Evolutionary conservation across 2,113 vertebrate genomes (phyloP), one percentile per base, ranked within the genome.

Genomic region (Corapipo altera): DNA sequence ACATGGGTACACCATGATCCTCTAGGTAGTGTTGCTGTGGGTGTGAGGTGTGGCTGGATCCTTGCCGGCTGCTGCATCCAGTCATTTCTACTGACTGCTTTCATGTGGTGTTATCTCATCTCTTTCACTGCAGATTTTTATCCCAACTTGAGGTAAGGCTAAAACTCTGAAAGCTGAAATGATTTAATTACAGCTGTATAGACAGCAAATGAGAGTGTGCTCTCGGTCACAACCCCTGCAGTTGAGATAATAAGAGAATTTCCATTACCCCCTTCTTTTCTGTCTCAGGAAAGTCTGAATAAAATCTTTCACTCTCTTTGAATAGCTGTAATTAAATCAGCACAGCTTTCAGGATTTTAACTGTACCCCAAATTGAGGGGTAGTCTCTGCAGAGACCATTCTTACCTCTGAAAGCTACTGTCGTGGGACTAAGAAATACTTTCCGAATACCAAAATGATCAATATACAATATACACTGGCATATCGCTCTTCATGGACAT

Each of bases 101-200:
- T 41, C 61, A 64, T 64, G 61, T 64, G 39, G 61, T 41, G 61
- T 64, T 64, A 64, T 64, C 61, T 64, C 70, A 69, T 80, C 64
- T 89, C 49, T 76, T 70, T 81, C 46, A 23, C 37, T 46, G 64
- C 1, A 6, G 93, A 67, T 76, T 97, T 88, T 88, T 72, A 92
- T 85, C 75, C 48, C 64, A 48, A 44, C 43, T 64, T 79, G 61
- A 70, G 75, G 76, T 87, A 87, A 46, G n/a, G 57, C 32, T 94
- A 61, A 62, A 78, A 90, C 52, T 49, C 75, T 75, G 44, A 88
- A 93, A 91, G 64, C 83, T 66, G 91, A 61, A 79, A 64, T 79
- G 12, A 77, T 93, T 96, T 96, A 94, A 88, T 96, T 91, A 91
- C 84, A 88, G 46, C 69, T 84, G 73, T 91, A 48, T 48, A 91